Percentiles rank a stretch among this genome's conserved stretches.
phyloP scores from a whole-genome alignment of 2,113 vertebrate genomes.

The Fulmarus glacialis region DNA sequence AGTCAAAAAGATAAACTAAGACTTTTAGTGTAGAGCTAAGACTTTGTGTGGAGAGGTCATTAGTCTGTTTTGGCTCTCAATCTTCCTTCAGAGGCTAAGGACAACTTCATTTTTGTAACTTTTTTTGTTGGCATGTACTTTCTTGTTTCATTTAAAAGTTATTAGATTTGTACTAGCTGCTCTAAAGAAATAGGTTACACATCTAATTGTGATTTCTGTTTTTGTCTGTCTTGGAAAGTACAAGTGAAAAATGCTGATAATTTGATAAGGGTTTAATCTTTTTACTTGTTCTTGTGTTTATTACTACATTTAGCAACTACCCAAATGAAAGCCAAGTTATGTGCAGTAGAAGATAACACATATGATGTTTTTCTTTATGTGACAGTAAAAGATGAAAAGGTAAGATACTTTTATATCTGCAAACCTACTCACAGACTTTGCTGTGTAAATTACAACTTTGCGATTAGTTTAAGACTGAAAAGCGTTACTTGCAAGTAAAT shows the following conservation, averaged over 20 bases:
- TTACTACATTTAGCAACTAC: conserved; percentile 74
- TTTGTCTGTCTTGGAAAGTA: not conserved
- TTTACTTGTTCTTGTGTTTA: not conserved
- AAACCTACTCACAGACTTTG: not conserved
- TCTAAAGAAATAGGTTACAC: not conserved
- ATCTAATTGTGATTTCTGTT: not conserved
- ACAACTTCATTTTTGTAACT: not conserved
- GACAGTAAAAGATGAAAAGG: conserved; percentile 83
- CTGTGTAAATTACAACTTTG: not conserved
- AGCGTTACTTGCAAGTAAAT: not conserved
- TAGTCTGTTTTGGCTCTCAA: fast-evolving
- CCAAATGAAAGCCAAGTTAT: conserved; percentile 79
- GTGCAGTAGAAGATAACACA: conserved; percentile 71
- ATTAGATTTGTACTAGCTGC: not conserved
- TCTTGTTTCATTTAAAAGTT: not conserved
- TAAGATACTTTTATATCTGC: conserved; percentile 32
- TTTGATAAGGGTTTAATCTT: not conserved
- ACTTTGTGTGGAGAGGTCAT: not conserved
- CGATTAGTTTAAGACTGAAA: not conserved
- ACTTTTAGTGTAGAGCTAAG: not conserved
- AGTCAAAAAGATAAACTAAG: not conserved
- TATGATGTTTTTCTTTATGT: conserved; percentile 86
- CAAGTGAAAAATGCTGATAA: not conserved
- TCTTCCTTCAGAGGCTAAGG: not conserved
- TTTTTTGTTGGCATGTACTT: not conserved